A percentile compares a stretch with the other conserved stretches of the same genome.
Evolutionary conservation across 1,140 invertebrate species (phyloP).

Genomic region (Saccostrea cuccullata): DNA sequence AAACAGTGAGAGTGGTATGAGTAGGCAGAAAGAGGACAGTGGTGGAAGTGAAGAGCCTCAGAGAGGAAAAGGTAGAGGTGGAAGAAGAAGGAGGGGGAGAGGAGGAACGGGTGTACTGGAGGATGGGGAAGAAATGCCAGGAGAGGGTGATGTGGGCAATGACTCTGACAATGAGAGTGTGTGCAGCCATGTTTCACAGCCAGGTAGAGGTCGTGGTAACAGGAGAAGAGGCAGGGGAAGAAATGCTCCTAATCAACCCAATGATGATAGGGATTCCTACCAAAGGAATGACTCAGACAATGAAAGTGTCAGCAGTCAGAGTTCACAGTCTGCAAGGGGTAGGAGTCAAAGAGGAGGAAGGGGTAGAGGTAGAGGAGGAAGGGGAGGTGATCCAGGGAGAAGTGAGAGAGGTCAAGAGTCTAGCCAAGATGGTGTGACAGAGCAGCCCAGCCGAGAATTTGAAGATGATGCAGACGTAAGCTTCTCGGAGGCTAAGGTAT

Average conservation of each 20-base stretch:
- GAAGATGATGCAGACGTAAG: background rate
- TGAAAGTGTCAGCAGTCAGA: conserved; percentile 20
- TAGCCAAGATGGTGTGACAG: background rate
- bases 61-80: background rate
- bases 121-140: background rate
- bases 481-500: background rate
- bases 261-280: background rate
- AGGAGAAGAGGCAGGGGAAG: conserved; percentile 7
- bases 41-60: background rate
- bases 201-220: background rate
- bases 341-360: background rate
- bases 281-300: background rate
- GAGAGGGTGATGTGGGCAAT: background rate
- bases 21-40: background rate
- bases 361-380: conserved; percentile 1
- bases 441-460: background rate
- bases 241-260: background rate
- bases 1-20: background rate
- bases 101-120: background rate
- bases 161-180: conserved; percentile 26
- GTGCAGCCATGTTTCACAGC: background rate
- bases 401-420: background rate
- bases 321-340: background rate
- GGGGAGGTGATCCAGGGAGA: background rate
- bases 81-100: background rate